Evolutionary conservation across 2,797 vertebrate species (phyloP).

Genomic region (Squalus acanthias): DNA sequence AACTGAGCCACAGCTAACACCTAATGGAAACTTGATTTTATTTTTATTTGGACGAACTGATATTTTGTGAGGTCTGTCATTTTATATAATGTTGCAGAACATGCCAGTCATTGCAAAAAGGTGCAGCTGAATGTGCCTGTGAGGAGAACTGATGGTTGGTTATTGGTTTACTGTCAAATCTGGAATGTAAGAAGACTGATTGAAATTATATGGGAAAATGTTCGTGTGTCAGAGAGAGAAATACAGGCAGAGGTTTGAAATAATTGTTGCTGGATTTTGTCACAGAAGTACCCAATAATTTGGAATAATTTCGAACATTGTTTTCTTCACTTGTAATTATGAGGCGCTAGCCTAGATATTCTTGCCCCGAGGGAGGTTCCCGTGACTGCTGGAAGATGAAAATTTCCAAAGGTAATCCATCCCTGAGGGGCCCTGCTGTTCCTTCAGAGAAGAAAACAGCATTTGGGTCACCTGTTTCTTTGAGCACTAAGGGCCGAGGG

Average conservation of each 20-base stretch:
- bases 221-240: neutral
- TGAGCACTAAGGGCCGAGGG: no score
- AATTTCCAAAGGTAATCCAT: no score
- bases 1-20: neutral
- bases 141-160: neutral
- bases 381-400: no score
- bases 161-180: neutral
- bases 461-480: no score
- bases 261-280: neutral
- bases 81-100: neutral
- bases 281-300: neutral
- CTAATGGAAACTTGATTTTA: neutral
- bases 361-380: neutral
- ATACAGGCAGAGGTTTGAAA: neutral
- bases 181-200: neutral
- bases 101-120: neutral
- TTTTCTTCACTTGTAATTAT: conserved; percentile 4
- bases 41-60: neutral
- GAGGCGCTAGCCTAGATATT: neutral
- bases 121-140: neutral
- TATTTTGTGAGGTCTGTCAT: neutral
- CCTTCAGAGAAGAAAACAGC: no score
- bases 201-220: neutral
- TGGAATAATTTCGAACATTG: neutral
- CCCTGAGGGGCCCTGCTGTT: no score